These are phyloP conservation scores for Myiotriccus ornatus DNA, from an alignment of 2,797 vertebrate genomes.

Conservation along the genomic window DNA sequence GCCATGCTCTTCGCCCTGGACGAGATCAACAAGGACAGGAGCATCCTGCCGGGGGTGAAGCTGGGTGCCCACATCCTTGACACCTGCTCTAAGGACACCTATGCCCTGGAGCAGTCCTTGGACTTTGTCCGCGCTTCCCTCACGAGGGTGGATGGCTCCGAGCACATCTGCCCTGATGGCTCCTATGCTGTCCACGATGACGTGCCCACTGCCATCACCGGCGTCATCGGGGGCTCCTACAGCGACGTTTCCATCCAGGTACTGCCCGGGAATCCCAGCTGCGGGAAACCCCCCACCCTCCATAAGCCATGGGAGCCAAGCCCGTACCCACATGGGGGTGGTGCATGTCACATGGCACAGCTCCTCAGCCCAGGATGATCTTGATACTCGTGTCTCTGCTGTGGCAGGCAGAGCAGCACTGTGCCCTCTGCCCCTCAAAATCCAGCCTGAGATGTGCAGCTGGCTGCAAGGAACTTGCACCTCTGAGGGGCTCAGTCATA, in stretches of 20 bases:
- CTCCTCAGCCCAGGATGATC: constrained; percentile 25
- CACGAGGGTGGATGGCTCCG: constrained; percentile 90
- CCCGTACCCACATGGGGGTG: accelerated
- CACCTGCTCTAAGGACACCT: constrained; percentile 98
- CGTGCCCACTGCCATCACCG: constrained; percentile 90
- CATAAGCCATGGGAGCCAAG: background rate
- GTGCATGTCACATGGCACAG: accelerated
- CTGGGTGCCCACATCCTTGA: constrained; percentile 95
- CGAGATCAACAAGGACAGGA: constrained; percentile 89
- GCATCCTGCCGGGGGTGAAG: constrained; percentile 88
- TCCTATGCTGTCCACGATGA: constrained; percentile 93
- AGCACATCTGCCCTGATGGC: constrained; percentile 95
- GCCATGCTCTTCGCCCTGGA: constrained; percentile 97
- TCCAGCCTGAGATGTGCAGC: accelerated
- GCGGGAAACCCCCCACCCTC: accelerated
- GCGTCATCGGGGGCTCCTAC: constrained; percentile 97
- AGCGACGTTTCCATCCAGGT: constrained; percentile 99
- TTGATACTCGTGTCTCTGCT: constrained; percentile 37
- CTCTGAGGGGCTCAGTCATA: background rate
- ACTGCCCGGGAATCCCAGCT: background rate
- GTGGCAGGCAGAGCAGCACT: background rate
- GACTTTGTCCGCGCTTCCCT: constrained; percentile 96
- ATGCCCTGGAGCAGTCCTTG: constrained; percentile 94
- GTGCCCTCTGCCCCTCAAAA: background rate
- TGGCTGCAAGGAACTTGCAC: background rate